Evolutionary conservation across 2,888 invertebrate species (phyloP), one percentile per base, ranked within the genome.

Genomic region (Plusia festucae): DNA sequence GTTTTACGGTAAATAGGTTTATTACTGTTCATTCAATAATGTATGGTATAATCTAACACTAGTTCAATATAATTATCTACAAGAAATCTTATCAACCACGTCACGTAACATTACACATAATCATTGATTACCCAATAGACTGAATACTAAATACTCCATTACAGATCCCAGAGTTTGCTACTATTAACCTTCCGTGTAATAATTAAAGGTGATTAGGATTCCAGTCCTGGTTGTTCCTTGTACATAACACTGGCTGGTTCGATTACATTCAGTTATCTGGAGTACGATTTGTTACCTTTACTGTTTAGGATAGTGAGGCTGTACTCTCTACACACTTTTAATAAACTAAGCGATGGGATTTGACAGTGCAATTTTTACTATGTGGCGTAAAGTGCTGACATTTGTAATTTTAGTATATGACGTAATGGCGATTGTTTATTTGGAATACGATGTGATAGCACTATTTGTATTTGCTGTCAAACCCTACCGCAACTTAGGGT

Each of bases 201-300:
- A n/a, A 82, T 81, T 81, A 79, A 63, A 63, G 69, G 60, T 62
- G 60, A 76, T 85, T 86, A 78, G 61, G 60, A 82, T 85, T 73
- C 83, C 52, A 55, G 70, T 65, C 62, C 46, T 44, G 52, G 16
- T 20, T 60, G 63, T 62, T 68, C 53, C 52, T 20, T 32, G 64
- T 73, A 52, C 44, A 65, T 60, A 65, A 70, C 54, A 65, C 65
- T 68, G 44, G 16, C 58, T n/a, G 52, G 51, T 73, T 76, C 65
- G 70, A 81, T 79, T 77, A 74, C 66, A 74, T 81, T 81, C 75
- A 67, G 71, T 82, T 83, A 79, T 78, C 67, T 76, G 4, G 52
- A 3, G 30, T 1, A 15, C 54, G 57, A 52, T 58, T 67, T 61
- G 60, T 60, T 34, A 51, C 59, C 15, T 55, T 8, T 61, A 44